Evolutionary conservation across 2,113 vertebrate species (phyloP).

Genomic region (Scophthalmus maximus): DNA sequence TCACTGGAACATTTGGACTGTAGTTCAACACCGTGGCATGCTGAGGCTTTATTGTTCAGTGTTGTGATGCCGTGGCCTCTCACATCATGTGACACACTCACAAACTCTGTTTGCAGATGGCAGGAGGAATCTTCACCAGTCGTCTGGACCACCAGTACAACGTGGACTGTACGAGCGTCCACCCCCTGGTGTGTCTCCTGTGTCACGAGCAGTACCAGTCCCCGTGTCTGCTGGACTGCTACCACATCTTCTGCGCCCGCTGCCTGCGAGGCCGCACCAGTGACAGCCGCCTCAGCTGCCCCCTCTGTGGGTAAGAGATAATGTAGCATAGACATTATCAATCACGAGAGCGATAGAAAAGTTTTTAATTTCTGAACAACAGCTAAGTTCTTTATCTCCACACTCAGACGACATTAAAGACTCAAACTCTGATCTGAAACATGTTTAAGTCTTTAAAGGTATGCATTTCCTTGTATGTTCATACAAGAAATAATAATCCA

Average conservation of each 20-base stretch:
- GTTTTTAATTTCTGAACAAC: neutral
- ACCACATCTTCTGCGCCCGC: constrained; percentile 91
- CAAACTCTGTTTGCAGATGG: constrained; percentile 82
- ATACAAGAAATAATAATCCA: too few species aligned
- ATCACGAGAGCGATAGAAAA: neutral
- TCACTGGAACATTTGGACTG: neutral
- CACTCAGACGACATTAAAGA: neutral
- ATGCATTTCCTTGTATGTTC: neutral
- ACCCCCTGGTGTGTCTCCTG: constrained; percentile 90
- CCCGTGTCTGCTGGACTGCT: constrained; percentile 93
- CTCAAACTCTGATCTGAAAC: too few species aligned
- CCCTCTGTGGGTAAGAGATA: constrained; percentile 89
- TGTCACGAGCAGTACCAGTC: constrained; percentile 90
- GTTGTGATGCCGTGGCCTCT: constrained; percentile 3
- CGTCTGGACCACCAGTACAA: constrained; percentile 79
- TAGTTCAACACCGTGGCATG: neutral
- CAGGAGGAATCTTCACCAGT: constrained; percentile 86
- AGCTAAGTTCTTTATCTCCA: neutral
- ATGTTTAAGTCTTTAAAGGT: neutral
- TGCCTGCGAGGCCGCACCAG: constrained; percentile 86
- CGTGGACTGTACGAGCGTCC: constrained; percentile 84
- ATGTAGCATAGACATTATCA: neutral
- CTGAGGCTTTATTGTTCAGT: neutral
- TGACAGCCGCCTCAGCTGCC: constrained; percentile 86
- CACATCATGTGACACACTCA: neutral